Base-by-base conservation (phyloP, 2,888 invertebrate species). In the Clanis bilineata region DNA sequence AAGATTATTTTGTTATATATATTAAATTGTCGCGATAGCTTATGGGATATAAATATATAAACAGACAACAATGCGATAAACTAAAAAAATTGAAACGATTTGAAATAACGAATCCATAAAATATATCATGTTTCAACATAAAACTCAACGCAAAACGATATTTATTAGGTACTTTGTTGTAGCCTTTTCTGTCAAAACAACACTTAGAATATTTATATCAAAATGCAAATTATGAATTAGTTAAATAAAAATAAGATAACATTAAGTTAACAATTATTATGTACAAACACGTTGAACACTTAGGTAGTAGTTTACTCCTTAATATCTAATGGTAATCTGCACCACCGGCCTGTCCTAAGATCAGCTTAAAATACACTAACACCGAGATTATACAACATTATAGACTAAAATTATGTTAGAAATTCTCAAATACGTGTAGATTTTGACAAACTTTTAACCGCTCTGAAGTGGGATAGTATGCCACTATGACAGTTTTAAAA, bases 281-380 rank as follows among this genome's bases (percentile, higher is more conserved):
- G 15, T 82, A 62, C 15, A 54, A 69, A 70, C 56, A 57, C 59
- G 80, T 74, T 88, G 85, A 90, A 88, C 87, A 89, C 88, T 85
- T 78, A 81, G 85, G 86, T 80, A 89, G 83, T 79, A 72, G 73
- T 75, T 73, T 73, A 65, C 79, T 66, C 73, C 82, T 85, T 86
- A 85, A 70, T 66, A 71, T 75, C 78, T 88, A 90, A 77, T 92
- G 92, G 92, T 92, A 92, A 92, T 92, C 92, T 92, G 92, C 92
- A 92, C 92, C 92, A 91, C 92, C 92, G 92, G 92, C 92, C 91
- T 89, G 75, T 80, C 51, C 18, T 51, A 32, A 51, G 51, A 51
- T 51, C 72, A 63, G 62, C 62, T 68, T 65, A 65, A 58, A 64
- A 62, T 71, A 70, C 64, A 72, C 67, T 71, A 68, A 74, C 56